Evolutionary conservation across 2,888 invertebrate genomes (phyloP).

Genomic region (Falcaria lacertinaria): DNA sequence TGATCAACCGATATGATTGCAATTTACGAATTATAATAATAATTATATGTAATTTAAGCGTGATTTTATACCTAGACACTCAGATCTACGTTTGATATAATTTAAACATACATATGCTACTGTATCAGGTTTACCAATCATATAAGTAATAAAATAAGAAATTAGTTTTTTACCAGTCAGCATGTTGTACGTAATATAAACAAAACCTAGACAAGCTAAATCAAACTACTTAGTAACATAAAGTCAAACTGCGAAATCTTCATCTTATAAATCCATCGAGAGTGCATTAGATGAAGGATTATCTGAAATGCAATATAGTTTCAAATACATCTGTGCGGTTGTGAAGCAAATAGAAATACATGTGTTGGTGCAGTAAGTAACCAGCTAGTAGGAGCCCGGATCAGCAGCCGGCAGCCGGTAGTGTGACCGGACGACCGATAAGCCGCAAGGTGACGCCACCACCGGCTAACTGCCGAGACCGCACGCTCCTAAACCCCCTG

Average conservation of each 20-base stretch:
- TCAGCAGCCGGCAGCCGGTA: conserved; percentile 26
- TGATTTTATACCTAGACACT: too few species aligned
- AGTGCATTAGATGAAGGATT: conserved; percentile 17
- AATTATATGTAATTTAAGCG: too few species aligned
- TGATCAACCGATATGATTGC: conserved; percentile 3
- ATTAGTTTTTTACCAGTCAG: too few species aligned
- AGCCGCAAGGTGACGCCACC: conserved; percentile 58
- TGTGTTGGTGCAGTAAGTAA: conserved; percentile 16
- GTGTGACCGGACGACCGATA: conserved; percentile 54
- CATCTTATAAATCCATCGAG: neutral
- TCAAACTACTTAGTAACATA: too few species aligned
- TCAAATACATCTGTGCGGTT: conserved; percentile 24
- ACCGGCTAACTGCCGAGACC: conserved; percentile 44
- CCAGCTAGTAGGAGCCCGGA: conserved; percentile 7
- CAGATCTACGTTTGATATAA: too few species aligned
- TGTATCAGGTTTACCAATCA: too few species aligned
- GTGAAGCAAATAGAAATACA: conserved; percentile 16
- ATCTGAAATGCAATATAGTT: conserved; percentile 25
- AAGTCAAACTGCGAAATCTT: too few species aligned
- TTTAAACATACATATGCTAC: too few species aligned
- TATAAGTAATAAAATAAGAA: too few species aligned
- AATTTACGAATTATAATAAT: too few species aligned
- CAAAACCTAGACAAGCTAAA: too few species aligned
- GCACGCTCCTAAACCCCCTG: conserved; percentile 23
- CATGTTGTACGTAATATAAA: too few species aligned